Conservation (phyloP, 2,797 vertebrate genomes). For the Carapus acus region DNA sequence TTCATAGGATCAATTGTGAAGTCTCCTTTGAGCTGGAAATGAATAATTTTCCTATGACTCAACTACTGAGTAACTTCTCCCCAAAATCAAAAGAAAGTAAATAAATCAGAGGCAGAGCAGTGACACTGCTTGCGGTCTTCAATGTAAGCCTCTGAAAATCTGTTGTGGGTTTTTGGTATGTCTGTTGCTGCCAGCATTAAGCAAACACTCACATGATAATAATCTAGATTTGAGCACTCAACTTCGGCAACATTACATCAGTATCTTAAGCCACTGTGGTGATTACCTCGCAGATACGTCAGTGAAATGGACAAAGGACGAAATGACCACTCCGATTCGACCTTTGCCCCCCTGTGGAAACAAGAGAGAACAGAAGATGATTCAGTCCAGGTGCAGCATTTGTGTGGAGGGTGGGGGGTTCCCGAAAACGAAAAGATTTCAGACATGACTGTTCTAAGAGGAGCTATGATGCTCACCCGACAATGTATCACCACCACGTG, state of each 20-base stretch:
- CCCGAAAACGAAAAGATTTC: no score
- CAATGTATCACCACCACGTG: conserved; percentile 94
- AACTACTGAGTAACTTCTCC: conserved; percentile 51
- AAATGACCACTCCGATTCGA: conserved; percentile 90
- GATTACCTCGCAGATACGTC: conserved; percentile 90
- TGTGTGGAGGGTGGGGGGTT: neutral
- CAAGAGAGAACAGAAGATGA: conserved; percentile 29
- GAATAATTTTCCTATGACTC: conserved; percentile 37
- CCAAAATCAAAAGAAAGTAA: conserved; percentile 21
- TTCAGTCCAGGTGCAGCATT: conserved; percentile 20
- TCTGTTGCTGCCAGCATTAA: conserved; percentile 1
- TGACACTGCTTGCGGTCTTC: conserved; percentile 31
- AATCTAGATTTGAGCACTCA: conserved; percentile 9
- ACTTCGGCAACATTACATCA: conserved; percentile 5
- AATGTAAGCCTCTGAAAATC: conserved; percentile 13
- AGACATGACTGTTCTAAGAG: neutral
- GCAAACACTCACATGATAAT: conserved; percentile 6
- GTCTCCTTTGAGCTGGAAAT: conserved; percentile 36
- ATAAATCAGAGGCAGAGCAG: conserved; percentile 27
- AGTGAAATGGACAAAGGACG: conserved; percentile 93
- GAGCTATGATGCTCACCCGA: conserved; percentile 72
- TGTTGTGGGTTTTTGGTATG: conserved; percentile 31
- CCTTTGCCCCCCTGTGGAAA: conserved; percentile 84
- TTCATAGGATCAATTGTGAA: conserved; percentile 47
- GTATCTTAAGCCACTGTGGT: neutral